Evolutionary conservation across 2,113 vertebrate species (phyloP).

Genomic region (Terrapene triunguis): DNA sequence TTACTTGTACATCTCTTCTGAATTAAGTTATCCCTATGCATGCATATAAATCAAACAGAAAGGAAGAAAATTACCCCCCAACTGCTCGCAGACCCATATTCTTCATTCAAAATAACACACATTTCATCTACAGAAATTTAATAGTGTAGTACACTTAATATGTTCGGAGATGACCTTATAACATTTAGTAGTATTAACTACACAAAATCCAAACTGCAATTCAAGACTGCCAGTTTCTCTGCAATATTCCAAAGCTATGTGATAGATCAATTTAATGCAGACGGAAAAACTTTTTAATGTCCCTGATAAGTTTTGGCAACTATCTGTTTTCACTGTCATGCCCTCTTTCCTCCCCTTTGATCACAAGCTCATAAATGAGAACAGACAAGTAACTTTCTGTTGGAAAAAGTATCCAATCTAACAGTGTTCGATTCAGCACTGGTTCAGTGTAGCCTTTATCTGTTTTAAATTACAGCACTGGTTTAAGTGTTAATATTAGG

Average conservation of each 20-base stretch:
- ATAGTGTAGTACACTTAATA: slow-evolving; percentile 63
- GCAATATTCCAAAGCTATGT: slow-evolving; percentile 3
- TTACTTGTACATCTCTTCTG: slow-evolving; percentile 59
- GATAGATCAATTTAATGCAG: slow-evolving; percentile 46
- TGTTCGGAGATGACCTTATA: slow-evolving; percentile 64
- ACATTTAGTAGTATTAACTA: slow-evolving; percentile 57
- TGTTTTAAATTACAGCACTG: not conserved
- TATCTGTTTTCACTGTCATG: not conserved
- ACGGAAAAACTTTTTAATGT: not conserved
- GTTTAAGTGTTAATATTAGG: not conserved
- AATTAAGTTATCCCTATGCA: slow-evolving; percentile 67
- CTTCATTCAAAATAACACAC: slow-evolving; percentile 63
- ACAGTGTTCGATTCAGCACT: not conserved
- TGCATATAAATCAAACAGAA: slow-evolving; percentile 64
- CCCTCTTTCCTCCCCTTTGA: not conserved
- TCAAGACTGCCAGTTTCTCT: slow-evolving; percentile 42
- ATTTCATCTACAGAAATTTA: slow-evolving; percentile 67
- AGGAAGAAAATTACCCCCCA: slow-evolving; percentile 62
- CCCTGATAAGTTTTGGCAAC: slow-evolving; percentile 1
- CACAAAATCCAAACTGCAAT: slow-evolving; percentile 43
- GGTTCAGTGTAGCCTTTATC: not conserved
- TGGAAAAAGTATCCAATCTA: not conserved
- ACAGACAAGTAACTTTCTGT: not conserved
- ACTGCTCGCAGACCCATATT: slow-evolving; percentile 50
- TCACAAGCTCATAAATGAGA: slow-evolving; percentile 21